phyloP scores from a whole-genome alignment of 2,888 invertebrate species.

The Ichneumoninae sp. region DNA sequence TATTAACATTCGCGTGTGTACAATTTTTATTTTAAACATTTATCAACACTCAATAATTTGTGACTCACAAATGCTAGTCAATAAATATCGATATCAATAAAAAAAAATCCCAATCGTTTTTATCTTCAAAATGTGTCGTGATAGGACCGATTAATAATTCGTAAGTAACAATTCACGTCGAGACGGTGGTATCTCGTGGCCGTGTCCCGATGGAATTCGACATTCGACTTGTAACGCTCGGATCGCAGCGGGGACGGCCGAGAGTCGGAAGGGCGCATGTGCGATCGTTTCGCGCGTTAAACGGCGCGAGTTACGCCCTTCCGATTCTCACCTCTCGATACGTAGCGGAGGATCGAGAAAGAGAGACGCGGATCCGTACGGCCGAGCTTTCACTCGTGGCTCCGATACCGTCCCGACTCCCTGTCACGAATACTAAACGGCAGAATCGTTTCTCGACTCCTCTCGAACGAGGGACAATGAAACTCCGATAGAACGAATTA shows the following conservation, averaged over 20 bases:
- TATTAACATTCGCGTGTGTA: no score
- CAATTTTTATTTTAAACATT: no score
- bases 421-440: constrained; percentile 53
- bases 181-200: neutral
- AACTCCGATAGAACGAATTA: constrained; percentile 5
- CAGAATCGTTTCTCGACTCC: constrained; percentile 13
- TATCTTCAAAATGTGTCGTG: neutral
- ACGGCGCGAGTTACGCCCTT: neutral
- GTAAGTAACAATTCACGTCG: neutral
- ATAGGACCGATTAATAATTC: neutral
- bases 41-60: neutral
- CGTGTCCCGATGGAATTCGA: constrained; percentile 29
- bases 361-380: constrained; percentile 33
- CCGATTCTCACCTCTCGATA: neutral
- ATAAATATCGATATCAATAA: neutral
- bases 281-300: neutral
- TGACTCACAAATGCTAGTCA: no score
- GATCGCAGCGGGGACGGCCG: neutral
- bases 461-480: neutral
- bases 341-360: constrained; percentile 7
- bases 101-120: neutral
- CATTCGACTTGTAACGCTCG: constrained; percentile 23
- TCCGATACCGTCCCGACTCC: constrained; percentile 46
- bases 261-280: neutral
- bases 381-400: constrained; percentile 50